phyloP scores from a whole-genome alignment of 2,797 vertebrate species.

The Chaetodon trifasciatus region DNA sequence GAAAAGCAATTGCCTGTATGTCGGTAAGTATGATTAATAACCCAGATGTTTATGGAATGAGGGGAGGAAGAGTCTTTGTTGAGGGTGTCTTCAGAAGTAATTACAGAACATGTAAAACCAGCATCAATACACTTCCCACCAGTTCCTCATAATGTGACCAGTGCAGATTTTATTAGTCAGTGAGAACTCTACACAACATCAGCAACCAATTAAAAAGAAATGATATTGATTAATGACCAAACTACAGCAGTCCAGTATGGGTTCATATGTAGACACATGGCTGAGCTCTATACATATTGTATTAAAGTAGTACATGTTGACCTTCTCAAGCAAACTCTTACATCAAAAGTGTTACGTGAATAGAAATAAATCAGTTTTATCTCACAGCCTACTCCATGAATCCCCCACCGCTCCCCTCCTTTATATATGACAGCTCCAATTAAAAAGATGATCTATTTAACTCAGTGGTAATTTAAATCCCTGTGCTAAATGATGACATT shows the following conservation, averaged over 20 bases:
- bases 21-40: conserved; percentile 61
- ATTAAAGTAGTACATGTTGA: conserved; percentile 21
- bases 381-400: neutral
- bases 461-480: conserved; percentile 16
- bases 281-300: conserved; percentile 4
- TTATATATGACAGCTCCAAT: conserved; percentile 29
- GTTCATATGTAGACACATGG: neutral
- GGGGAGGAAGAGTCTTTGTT: conserved; percentile 17
- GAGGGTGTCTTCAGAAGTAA: conserved; percentile 42
- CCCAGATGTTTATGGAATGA: conserved; percentile 5
- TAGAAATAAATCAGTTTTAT: conserved; percentile 29
- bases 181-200: neutral
- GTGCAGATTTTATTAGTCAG: conserved; percentile 35
- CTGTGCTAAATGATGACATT: conserved; percentile 12
- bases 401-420: conserved; percentile 5
- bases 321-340: conserved; percentile 22
- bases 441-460: conserved; percentile 47
- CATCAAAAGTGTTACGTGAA: neutral
- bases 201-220: conserved; percentile 30
- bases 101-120: conserved; percentile 46
- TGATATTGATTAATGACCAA: conserved; percentile 35
- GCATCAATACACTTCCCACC: conserved; percentile 30
- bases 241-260: neutral
- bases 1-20: conserved; percentile 34
- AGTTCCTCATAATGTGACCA: neutral